A percentile compares a stretch with the other conserved stretches of the same genome.
phyloP scores from a whole-genome alignment of 2,797 vertebrate genomes.

The Chrosomus eos region DNA sequence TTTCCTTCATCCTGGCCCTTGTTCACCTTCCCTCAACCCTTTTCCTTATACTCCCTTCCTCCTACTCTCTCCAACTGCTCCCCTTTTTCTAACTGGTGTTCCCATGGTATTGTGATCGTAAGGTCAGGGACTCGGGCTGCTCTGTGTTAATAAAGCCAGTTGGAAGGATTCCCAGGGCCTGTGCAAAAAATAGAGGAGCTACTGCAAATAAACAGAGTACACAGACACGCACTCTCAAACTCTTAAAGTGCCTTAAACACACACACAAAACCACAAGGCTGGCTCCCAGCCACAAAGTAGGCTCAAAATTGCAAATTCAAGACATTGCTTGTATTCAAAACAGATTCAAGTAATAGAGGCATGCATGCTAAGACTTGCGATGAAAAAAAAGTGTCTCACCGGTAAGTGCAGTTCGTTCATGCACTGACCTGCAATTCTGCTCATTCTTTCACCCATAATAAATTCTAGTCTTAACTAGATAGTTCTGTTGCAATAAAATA shows the following conservation, averaged over 20 bases:
- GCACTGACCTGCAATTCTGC: slow-evolving; percentile 17
- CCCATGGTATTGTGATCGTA: slow-evolving; percentile 56
- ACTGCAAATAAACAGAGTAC: slow-evolving; percentile 47
- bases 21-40: slow-evolving; percentile 30
- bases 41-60: slow-evolving; percentile 36
- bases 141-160: slow-evolving; percentile 63
- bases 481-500: neutral
- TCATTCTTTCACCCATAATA: neutral
- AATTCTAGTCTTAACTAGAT: neutral
- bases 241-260: slow-evolving; percentile 13
- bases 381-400: neutral
- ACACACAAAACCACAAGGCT: slow-evolving; percentile 16
- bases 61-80: neutral
- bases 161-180: slow-evolving; percentile 65
- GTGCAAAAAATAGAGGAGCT: slow-evolving; percentile 51
- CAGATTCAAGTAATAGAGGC: slow-evolving; percentile 12
- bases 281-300: neutral
- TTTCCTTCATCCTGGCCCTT: slow-evolving; percentile 33
- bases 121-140: slow-evolving; percentile 55
- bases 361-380: slow-evolving; percentile 35
- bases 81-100: slow-evolving; percentile 47
- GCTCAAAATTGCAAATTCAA: slow-evolving; percentile 18
- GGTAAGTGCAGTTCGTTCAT: slow-evolving; percentile 2
- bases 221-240: slow-evolving; percentile 39
- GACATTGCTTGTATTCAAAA: slow-evolving; percentile 38